phyloP scores from a whole-genome alignment of 2,113 vertebrate species.

The Nycticorax nycticorax region DNA sequence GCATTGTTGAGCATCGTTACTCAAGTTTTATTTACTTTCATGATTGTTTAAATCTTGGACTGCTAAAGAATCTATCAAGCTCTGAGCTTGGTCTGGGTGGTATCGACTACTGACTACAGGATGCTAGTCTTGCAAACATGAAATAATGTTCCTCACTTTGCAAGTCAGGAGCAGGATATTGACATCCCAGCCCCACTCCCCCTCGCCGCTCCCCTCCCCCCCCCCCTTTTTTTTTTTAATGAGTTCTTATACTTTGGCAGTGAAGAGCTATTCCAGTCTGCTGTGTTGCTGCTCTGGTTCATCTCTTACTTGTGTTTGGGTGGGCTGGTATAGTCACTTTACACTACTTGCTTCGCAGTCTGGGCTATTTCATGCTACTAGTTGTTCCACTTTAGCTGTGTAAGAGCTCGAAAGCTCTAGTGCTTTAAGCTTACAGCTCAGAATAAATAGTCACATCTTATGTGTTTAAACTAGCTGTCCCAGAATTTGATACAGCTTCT shows the following conservation, averaged over 20 bases:
- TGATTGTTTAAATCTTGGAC: background rate
- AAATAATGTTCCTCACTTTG: background rate
- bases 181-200: background rate
- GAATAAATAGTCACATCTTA: background rate
- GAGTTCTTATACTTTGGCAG: background rate
- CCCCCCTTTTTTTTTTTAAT: no score
- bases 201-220: rapidly evolving
- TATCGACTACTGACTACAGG: background rate
- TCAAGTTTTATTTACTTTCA: background rate
- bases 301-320: background rate
- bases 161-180: background rate
- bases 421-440: background rate
- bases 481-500: background rate
- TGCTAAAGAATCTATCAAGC: background rate
- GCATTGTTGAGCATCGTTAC: background rate
- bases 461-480: background rate
- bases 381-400: background rate
- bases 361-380: background rate
- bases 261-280: background rate
- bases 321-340: background rate
- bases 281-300: background rate
- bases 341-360: background rate
- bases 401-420: background rate
- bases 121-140: background rate
- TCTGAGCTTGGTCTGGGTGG: background rate